phyloP scores from a whole-genome alignment of 2,888 invertebrate genomes.

The Cephalotes varians region DNA sequence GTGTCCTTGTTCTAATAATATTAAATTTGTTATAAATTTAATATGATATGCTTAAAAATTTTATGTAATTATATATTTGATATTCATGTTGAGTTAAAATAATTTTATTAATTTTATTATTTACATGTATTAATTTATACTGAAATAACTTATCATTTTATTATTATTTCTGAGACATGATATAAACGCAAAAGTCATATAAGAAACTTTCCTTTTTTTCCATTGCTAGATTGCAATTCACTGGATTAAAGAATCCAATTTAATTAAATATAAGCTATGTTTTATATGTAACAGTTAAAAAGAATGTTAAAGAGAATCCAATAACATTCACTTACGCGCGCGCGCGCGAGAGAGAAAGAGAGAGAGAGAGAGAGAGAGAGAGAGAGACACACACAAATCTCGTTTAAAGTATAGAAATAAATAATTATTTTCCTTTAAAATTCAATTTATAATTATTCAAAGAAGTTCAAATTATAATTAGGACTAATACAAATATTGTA shows the following conservation, averaged over 20 bases:
- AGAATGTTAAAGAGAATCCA: neutral
- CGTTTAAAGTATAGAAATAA: neutral
- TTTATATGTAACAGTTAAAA: neutral
- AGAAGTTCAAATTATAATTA: neutral
- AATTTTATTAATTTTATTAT: neutral
- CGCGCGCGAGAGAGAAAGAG: too few species aligned
- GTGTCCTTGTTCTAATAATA: neutral
- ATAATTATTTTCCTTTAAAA: neutral
- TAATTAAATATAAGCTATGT: neutral
- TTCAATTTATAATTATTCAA: neutral
- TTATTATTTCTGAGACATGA: neutral
- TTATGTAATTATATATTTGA: neutral
- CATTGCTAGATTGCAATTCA: neutral
- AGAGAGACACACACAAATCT: too few species aligned
- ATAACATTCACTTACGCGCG: too few species aligned
- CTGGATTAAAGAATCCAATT: neutral
- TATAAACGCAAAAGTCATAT: neutral
- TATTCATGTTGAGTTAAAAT: neutral
- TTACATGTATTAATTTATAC: too few species aligned
- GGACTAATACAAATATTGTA: neutral
- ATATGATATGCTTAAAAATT: neutral
- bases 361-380: too few species aligned
- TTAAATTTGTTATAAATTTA: neutral
- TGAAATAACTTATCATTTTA: too few species aligned
- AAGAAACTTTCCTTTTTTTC: neutral